phyloP scores from a whole-genome alignment of 2,797 vertebrate species.

The Tenualosa thibaudeaui region DNA sequence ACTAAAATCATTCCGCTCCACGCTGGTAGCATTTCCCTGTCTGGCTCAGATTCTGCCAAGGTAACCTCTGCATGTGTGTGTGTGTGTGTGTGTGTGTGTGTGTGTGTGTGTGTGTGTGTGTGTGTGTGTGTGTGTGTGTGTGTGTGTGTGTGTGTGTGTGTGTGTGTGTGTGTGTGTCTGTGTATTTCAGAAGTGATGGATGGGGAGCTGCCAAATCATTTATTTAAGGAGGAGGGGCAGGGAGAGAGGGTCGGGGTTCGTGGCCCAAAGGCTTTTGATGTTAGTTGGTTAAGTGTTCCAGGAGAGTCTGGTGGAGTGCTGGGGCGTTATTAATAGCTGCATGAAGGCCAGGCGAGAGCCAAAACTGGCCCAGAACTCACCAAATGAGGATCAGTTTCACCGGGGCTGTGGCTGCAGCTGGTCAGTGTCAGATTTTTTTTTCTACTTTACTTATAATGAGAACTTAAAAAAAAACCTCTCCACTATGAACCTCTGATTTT shows the following conservation, averaged over 20 bases:
- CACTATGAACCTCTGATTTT: background rate
- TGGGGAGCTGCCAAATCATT: constrained; percentile 42
- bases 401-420: background rate
- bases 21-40: background rate
- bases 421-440: background rate
- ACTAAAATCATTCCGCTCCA: background rate
- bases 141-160: background rate
- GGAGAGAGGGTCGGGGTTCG: constrained; percentile 17
- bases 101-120: constrained; percentile 24
- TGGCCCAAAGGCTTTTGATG: constrained; percentile 36
- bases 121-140: constrained; percentile 26
- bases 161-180: background rate
- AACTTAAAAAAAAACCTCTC: background rate
- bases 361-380: background rate
- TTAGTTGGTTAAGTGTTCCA: constrained; percentile 42
- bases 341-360: background rate
- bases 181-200: constrained; percentile 33
- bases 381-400: background rate
- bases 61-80: constrained; percentile 3
- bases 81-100: constrained; percentile 28
- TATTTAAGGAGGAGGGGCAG: constrained; percentile 27
- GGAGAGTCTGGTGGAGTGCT: constrained; percentile 25
- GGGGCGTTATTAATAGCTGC: background rate
- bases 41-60: constrained; percentile 32
- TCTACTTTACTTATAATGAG: no score